Evolutionary conservation across 2,113 vertebrate species (phyloP).

Genomic region (Callipepla squamata): DNA sequence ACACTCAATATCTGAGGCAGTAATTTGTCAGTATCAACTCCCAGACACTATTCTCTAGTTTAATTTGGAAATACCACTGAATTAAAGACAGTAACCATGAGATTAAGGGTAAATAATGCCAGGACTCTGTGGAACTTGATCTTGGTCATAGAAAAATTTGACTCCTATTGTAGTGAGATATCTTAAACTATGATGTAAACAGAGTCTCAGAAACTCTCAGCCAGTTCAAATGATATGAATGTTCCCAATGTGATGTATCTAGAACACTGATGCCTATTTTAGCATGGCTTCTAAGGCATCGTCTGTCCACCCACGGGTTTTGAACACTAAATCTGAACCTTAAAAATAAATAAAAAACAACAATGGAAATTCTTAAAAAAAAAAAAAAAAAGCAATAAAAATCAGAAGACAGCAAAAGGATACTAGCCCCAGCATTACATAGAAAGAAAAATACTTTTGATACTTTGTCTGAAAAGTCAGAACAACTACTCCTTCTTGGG

Average conservation of each 20-base stretch:
- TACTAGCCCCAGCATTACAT: not conserved
- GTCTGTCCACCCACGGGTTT: not conserved
- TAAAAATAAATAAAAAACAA: not conserved
- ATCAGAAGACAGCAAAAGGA: not conserved
- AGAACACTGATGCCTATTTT: not conserved
- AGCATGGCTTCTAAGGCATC: not conserved
- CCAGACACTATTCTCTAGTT: not conserved
- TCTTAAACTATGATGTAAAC: not conserved
- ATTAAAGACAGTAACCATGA: not conserved
- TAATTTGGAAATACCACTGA: not conserved
- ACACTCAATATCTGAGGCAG: not conserved
- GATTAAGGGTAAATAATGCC: not conserved
- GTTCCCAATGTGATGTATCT: accelerated
- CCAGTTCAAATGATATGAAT: not conserved
- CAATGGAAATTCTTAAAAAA: not conserved
- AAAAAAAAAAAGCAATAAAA: not conserved
- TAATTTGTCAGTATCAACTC: not conserved
- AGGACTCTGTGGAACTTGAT: not conserved
- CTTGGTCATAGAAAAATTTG: not conserved
- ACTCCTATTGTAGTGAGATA: not conserved
- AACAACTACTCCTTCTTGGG: not conserved
- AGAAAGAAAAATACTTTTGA: not conserved
- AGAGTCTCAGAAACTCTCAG: not conserved
- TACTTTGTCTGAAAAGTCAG: not conserved
- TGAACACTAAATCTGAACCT: not conserved